Evolutionary conservation across 2,888 invertebrate genomes (phyloP).

Genomic region (Tachystola acroxantha): DNA sequence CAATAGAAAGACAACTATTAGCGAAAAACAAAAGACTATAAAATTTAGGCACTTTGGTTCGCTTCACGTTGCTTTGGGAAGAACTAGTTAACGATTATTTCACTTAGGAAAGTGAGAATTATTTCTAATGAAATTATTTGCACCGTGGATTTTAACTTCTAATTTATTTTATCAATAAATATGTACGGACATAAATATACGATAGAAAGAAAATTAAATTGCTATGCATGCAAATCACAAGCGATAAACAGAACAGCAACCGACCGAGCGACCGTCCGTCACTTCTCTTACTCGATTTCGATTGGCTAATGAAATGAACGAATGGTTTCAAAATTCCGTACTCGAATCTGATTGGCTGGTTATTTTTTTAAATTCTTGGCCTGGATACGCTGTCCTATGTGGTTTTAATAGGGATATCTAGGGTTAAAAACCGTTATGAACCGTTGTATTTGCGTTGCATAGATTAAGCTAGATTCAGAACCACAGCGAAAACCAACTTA

Average conservation of each 20-base stretch:
- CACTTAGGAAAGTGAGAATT: background rate
- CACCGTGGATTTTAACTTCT: background rate
- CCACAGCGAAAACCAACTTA: no score
- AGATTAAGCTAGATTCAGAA: no score
- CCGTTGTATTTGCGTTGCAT: no score
- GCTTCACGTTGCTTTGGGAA: conserved; percentile 26
- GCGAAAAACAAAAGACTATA: conserved; percentile 39
- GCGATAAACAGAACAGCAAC: no score
- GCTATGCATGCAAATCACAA: no score
- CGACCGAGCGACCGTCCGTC: background rate
- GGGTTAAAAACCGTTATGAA: no score
- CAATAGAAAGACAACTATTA: conserved; percentile 31
- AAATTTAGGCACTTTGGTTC: conserved; percentile 56
- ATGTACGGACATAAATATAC: no score
- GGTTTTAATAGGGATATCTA: no score
- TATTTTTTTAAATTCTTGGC: no score
- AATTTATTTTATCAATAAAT: background rate
- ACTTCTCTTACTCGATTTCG: conserved; percentile 18
- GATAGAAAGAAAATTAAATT: no score
- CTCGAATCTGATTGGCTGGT: background rate
- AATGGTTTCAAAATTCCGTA: background rate
- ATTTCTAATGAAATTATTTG: background rate
- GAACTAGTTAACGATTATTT: conserved; percentile 16
- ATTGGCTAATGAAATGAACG: conserved; percentile 18
- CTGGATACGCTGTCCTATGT: no score